Evolutionary conservation across 2,888 invertebrate genomes (phyloP), one percentile per base, ranked within the genome.

Genomic region (Hyppa rectilinea): DNA sequence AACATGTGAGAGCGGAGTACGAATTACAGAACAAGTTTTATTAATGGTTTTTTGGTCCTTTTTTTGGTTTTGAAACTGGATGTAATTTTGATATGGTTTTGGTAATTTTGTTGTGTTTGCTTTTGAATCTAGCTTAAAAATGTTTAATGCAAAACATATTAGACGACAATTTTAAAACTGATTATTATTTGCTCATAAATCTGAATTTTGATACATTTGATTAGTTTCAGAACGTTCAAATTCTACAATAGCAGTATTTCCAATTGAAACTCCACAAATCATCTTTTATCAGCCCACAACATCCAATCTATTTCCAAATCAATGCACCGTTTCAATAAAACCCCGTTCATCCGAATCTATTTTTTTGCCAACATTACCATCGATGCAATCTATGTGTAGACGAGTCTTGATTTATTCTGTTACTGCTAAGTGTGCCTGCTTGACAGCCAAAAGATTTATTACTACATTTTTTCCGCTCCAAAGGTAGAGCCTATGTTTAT

Each of bases 361-460:
- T 84, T 85, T 89, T 88, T 85, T 88, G 81, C 87, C 62, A 77
- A 79, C 85, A 86, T 83, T 82, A 83, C 83, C 86, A 87, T 88
- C 83, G 88, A 88, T 90, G 86, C 88, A 89, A 91, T 92, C 89
- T 92, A 87, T 88, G 70, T 67, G 65, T 77, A 83, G 71, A 78
- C 67, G 61, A 86, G 87, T 83, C 90, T 90, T 92, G 93, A 94
- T 92, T 93, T 93, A 93, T 93, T 90, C 88, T 86, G 88, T 90
- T 85, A 90, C 87, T 62, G 85, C 87, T 85, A 88, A 92, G 89
- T 90, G 88, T 92, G 90, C 88, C 90, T 71, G 89, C 91, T 90
- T 92, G 94, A 93, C 93, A 92, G 91, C 86, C 65, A 63, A 82
- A 86, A 91, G 93, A 94, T 93, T 92, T 93, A 94, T 92, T 85